phyloP scores from a whole-genome alignment of 2,888 invertebrate species.

The Macaria notata region DNA sequence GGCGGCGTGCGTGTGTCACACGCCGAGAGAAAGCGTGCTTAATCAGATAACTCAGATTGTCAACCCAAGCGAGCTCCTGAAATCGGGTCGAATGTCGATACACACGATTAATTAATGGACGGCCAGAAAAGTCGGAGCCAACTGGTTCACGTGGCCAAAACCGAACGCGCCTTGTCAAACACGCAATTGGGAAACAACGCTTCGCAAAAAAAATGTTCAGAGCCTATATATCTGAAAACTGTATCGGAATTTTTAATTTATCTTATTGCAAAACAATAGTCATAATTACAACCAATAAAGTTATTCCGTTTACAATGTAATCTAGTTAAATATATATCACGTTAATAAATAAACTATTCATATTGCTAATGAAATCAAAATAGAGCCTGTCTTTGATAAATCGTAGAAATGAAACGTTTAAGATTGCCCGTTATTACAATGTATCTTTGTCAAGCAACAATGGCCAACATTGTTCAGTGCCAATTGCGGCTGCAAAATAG shows the following conservation, averaged over 20 bases:
- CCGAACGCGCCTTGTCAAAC: slow-evolving; percentile 64
- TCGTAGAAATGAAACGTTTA: slow-evolving; percentile 71
- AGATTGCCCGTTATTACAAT: slow-evolving; percentile 66
- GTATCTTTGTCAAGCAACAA: slow-evolving; percentile 77
- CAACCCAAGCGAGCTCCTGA: slow-evolving; percentile 80
- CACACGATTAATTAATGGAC: slow-evolving; percentile 81
- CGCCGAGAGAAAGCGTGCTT: slow-evolving; percentile 79
- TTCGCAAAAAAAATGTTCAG: slow-evolving; percentile 1
- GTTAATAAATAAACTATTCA: slow-evolving; percentile 26
- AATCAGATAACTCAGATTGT: slow-evolving; percentile 82
- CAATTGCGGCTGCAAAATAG: slow-evolving; percentile 73
- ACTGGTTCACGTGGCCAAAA: slow-evolving; percentile 70
- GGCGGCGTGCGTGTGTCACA: slow-evolving; percentile 53
- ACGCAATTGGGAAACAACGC: slow-evolving; percentile 21
- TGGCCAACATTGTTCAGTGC: slow-evolving; percentile 67
- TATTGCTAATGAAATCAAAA: slow-evolving; percentile 57
- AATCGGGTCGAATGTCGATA: slow-evolving; percentile 82
- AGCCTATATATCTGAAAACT: not conserved
- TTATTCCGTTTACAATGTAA: slow-evolving; percentile 20
- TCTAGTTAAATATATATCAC: slow-evolving; percentile 12
- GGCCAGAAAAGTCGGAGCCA: slow-evolving; percentile 72
- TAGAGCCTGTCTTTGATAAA: slow-evolving; percentile 61
- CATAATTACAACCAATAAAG: slow-evolving; percentile 8
- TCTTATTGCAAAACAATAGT: not conserved
- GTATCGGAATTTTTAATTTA: not conserved